Conservation (phyloP, 2,797 vertebrate genomes). For the Anas bahamensis region DNA sequence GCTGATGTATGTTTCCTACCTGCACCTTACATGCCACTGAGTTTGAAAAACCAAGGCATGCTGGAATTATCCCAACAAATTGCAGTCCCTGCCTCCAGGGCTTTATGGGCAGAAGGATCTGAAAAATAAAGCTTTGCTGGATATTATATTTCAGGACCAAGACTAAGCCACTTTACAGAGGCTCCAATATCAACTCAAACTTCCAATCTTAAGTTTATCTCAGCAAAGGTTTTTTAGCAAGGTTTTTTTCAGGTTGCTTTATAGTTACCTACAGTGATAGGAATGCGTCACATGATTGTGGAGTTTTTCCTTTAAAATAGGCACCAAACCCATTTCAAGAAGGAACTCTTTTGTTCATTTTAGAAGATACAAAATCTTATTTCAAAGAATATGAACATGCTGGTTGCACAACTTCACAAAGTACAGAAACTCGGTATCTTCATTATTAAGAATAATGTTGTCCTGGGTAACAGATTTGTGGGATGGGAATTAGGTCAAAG, state of each 20-base stretch:
- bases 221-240: background rate
- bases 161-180: background rate
- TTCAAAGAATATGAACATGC: background rate
- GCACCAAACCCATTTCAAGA: background rate
- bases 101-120: background rate
- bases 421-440: background rate
- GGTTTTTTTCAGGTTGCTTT: background rate
- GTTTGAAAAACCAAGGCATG: background rate
- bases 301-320: background rate
- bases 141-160: background rate
- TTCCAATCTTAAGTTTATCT: background rate
- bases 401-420: background rate
- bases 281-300: background rate
- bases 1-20: background rate
- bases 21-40: background rate
- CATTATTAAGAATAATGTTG: background rate
- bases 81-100: background rate
- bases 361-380: background rate
- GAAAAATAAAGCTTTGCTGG: constrained; percentile 5
- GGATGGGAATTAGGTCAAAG: background rate
- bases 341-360: background rate
- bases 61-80: background rate
- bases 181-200: background rate
- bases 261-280: background rate
- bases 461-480: background rate